phyloP scores from a whole-genome alignment of 1,140 invertebrate species.

The Manduca sexta region DNA sequence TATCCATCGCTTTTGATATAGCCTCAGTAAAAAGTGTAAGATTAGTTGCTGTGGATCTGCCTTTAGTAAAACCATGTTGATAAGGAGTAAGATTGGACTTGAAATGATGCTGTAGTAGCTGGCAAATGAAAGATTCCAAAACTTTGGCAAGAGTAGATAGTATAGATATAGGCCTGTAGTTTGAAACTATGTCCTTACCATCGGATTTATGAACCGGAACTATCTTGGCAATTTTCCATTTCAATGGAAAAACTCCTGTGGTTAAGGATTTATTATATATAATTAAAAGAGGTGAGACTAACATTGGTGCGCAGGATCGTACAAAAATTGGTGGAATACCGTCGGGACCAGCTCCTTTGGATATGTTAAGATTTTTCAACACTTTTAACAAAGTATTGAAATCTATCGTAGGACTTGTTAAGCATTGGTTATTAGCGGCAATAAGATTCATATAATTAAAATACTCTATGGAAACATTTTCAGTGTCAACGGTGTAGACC shows the following conservation, averaged over 20 bases:
- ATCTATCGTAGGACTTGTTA: neutral
- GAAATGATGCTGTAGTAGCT: neutral
- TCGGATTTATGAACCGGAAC: slow-evolving; percentile 22
- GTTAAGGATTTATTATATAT: slow-evolving; percentile 16
- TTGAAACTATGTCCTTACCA: slow-evolving; percentile 8
- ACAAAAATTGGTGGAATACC: slow-evolving; percentile 7
- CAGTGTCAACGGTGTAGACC: neutral
- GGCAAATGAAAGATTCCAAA: slow-evolving; percentile 13
- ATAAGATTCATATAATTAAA: neutral
- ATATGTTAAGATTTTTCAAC: slow-evolving; percentile 2
- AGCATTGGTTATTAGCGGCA: neutral
- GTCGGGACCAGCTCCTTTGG: slow-evolving; percentile 11
- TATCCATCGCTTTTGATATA: slow-evolving; percentile 1
- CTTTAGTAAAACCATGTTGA: slow-evolving; percentile 13
- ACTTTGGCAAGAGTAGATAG: slow-evolving; percentile 20
- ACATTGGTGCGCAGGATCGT: neutral
- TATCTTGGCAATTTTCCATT: slow-evolving; percentile 22
- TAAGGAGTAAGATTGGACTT: neutral
- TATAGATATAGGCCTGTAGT: slow-evolving; percentile 29
- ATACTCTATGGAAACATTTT: no score
- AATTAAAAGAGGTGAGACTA: slow-evolving; percentile 4
- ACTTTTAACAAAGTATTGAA: neutral
- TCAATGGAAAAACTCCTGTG: slow-evolving; percentile 11
- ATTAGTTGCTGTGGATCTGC: slow-evolving; percentile 6
- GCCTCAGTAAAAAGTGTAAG: slow-evolving; percentile 3